phyloP scores from a whole-genome alignment of 2,113 vertebrate genomes.

The Numenius arquata region DNA sequence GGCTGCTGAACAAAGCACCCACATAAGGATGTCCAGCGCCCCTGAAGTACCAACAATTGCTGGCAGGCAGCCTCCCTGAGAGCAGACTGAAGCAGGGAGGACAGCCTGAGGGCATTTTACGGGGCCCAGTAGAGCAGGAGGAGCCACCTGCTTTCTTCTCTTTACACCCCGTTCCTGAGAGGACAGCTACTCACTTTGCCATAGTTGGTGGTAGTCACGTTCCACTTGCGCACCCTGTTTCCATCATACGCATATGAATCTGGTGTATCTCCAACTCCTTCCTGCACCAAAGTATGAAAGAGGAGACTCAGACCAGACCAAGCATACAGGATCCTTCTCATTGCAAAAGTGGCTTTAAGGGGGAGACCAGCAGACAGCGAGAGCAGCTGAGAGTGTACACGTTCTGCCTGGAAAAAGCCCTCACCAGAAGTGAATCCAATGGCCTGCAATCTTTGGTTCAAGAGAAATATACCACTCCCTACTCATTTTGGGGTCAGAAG shows the following conservation, averaged over 20 bases:
- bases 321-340: background rate
- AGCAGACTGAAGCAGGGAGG: background rate
- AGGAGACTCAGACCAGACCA: background rate
- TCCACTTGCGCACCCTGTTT: slow-evolving; percentile 97
- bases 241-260: slow-evolving; percentile 97
- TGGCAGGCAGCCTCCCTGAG: background rate
- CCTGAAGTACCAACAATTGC: background rate
- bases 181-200: slow-evolving; percentile 86
- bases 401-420: background rate
- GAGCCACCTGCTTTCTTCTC: background rate
- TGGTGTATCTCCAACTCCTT: slow-evolving; percentile 93
- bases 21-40: background rate
- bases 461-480: background rate
- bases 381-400: background rate
- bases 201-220: slow-evolving; percentile 96
- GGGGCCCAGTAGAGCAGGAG: background rate
- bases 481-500: background rate
- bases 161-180: background rate
- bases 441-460: background rate
- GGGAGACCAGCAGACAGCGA: background rate
- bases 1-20: background rate
- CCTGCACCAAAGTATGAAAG: slow-evolving; percentile 70
- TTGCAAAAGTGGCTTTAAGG: background rate
- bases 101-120: background rate
- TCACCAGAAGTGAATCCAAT: background rate